Evolutionary conservation across 2,113 vertebrate species (phyloP).

Genomic region (Phrynosoma platyrhinos): DNA sequence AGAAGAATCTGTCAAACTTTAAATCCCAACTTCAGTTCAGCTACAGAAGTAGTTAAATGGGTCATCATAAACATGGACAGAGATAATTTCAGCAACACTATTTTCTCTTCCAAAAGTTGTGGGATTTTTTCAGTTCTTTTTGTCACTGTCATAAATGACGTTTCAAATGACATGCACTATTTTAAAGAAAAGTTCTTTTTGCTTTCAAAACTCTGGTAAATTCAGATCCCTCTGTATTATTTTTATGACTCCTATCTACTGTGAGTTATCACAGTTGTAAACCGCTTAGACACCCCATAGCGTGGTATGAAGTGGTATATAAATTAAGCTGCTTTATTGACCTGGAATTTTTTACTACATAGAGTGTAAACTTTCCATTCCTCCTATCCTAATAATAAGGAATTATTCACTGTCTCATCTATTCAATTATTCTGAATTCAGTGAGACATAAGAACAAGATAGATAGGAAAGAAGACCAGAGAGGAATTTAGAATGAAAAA

Average conservation of each 20-base stretch:
- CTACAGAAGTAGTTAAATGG: conserved; percentile 50
- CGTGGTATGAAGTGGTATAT: no score
- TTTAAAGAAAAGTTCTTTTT: conserved; percentile 22
- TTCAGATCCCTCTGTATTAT: conserved; percentile 38
- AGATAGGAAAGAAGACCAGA: not conserved
- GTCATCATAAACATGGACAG: conserved; percentile 48
- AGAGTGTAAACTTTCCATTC: not conserved
- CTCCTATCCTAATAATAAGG: not conserved
- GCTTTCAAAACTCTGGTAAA: conserved; percentile 47
- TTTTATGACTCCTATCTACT: conserved; percentile 41
- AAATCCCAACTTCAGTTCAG: conserved; percentile 70
- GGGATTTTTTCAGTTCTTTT: conserved; percentile 61
- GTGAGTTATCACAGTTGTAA: no score
- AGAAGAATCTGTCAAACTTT: conserved; percentile 66
- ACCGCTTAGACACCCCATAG: no score
- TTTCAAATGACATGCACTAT: conserved; percentile 62
- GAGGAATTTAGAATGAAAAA: not conserved
- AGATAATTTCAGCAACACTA: conserved; percentile 56
- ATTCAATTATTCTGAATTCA: not conserved
- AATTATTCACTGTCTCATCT: not conserved
- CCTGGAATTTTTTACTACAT: not conserved
- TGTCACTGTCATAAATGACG: conserved; percentile 52
- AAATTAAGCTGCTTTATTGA: no score
- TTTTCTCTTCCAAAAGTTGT: conserved; percentile 65
- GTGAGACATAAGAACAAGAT: not conserved